These are phyloP conservation scores for Portunus trituberculatus DNA, from an alignment of 1,140 invertebrate species.

Conservation along the genomic window DNA sequence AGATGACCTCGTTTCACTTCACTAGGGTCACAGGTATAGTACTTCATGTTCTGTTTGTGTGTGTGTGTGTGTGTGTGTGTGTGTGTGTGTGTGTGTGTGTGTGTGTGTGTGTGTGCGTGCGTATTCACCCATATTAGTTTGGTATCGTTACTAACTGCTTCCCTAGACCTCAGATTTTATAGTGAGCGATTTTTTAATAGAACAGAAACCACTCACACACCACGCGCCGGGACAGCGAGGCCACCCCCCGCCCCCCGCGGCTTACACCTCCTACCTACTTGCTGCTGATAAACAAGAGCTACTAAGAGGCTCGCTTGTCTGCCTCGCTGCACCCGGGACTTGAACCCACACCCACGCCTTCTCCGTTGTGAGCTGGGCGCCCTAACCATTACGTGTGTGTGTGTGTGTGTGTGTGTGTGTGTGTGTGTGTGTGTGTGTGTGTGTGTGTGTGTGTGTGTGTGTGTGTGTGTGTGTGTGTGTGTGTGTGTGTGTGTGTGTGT, in stretches of 20 bases:
- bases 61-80: conserved; percentile 39
- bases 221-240: neutral
- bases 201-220: neutral
- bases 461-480: conserved; percentile 20
- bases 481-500: neutral
- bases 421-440: conserved; percentile 3
- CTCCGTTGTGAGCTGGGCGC: no score
- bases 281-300: neutral
- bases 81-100: conserved; percentile 41
- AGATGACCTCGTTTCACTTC: neutral
- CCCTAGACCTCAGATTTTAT: neutral
- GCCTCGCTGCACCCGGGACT: no score
- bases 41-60: neutral
- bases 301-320: no score
- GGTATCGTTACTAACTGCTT: neutral
- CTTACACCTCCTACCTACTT: neutral
- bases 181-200: neutral
- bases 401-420: neutral
- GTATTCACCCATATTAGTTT: neutral
- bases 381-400: no score
- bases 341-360: no score
- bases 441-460: neutral
- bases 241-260: neutral
- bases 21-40: neutral
- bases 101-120: neutral